Base-by-base conservation (phyloP, 2,797 vertebrate genomes). In the Gymnocypris eckloni region DNA sequence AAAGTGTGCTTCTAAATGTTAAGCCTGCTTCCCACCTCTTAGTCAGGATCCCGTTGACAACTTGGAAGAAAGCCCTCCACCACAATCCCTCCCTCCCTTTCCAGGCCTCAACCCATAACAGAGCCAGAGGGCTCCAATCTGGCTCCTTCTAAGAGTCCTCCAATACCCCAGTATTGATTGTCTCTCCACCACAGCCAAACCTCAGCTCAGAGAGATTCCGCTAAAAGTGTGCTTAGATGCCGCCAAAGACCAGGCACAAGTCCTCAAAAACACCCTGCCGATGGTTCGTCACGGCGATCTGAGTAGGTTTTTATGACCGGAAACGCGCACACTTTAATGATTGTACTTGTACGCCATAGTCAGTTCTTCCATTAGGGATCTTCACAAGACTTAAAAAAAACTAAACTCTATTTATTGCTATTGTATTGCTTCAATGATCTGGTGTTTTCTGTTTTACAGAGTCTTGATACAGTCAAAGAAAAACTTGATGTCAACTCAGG, bases 401-500 rank as follows among this genome's bases (percentile, higher is more conserved):
- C 52, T 56, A 59, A 78, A 13, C 52, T 56, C 6, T 25, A 10
- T 77, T 82, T 13, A 66, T 50, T 50, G 11, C 67, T 72, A 13
- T 25, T 45, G 33, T 52, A 15, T 85, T 45, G 64, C 78, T 22
- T 69, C 13, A 67, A 6, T 72, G 22, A 61, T 20, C 6, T 8
- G 28, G 5, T 83, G 43, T 75, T 86, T 92, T 88, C 91, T 87
- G 79, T 89, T 89, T 87, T 87, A 88, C 93, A 99, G 98, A 93
- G 96, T 98, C 91, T 94, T 97, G 90, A 91, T 90, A 77, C 96
- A 94, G 84, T 96, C 97, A 76, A 95, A 91, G 82, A 93, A 96
- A 91, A 99, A 98, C 91, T 95, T 97, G 59, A 99, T 99, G 98
- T 98, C 97, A 48, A 96, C 96, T 52, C 98, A 99, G 90, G 96